A percentile compares a stretch with the other conserved stretches of the same genome.
Evolutionary conservation across 2,888 invertebrate genomes (phyloP).

Genomic region (Caradrina clavipalpis): DNA sequence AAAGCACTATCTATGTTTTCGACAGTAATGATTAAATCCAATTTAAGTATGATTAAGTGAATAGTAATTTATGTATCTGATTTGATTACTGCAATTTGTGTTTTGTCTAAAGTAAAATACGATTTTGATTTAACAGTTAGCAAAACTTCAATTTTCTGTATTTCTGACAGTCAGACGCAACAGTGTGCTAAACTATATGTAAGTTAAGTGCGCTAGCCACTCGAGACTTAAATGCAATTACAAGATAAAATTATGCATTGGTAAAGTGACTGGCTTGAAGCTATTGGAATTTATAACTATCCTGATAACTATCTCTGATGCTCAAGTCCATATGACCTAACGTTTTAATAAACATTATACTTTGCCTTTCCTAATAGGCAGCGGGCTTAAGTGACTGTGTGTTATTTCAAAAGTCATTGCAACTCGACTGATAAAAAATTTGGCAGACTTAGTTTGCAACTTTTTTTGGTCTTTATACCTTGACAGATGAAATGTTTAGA

Average conservation of each 20-base stretch:
- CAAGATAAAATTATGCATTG: conserved; percentile 1
- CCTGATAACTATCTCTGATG: not conserved
- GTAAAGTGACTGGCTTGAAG: not conserved
- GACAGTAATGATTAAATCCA: not conserved
- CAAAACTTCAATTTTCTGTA: too few species aligned
- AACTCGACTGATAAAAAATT: too few species aligned
- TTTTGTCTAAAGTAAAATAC: too few species aligned
- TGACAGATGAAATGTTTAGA: too few species aligned
- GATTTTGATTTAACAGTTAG: not conserved
- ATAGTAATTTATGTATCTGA: too few species aligned
- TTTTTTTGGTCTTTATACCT: too few species aligned
- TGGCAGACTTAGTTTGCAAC: too few species aligned
- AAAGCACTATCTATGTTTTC: not conserved
- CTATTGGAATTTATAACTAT: not conserved
- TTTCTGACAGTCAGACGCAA: not conserved
- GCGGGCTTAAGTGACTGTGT: too few species aligned
- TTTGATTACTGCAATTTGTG: too few species aligned
- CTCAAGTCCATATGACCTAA: not conserved
- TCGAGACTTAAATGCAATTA: conserved; percentile 28
- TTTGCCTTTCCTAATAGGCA: too few species aligned
- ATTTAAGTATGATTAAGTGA: too few species aligned
- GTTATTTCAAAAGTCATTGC: too few species aligned
- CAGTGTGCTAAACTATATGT: not conserved
- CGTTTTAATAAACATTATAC: not conserved
- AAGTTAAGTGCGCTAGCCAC: conserved; percentile 15